A percentile compares a stretch with the other conserved stretches of the same genome.
Conservation (phyloP, 2,113 vertebrate genomes). For the Perognathus longimembris region DNA sequence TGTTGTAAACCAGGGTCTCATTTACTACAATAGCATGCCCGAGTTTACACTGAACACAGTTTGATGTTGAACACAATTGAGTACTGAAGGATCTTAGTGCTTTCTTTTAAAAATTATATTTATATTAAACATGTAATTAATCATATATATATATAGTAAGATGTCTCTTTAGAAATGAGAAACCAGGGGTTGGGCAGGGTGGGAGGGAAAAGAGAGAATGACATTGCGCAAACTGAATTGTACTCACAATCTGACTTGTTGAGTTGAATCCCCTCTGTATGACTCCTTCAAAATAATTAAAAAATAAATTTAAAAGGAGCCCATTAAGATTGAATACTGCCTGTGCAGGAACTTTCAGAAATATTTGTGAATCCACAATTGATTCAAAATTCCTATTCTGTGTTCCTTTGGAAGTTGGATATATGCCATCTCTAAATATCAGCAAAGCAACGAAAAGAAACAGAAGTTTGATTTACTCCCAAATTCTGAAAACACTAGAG, state of each 20-base stretch:
- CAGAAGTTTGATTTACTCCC: slow-evolving; percentile 5
- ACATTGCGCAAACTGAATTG: no score
- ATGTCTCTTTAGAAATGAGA: no score
- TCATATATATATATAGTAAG: no score
- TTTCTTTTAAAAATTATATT: slow-evolving; percentile 9
- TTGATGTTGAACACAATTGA: neutral
- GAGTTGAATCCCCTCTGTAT: no score
- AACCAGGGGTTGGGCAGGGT: no score
- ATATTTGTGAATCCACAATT: slow-evolving; percentile 40
- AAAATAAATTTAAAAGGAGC: neutral
- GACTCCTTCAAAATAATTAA: no score
- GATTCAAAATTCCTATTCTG: slow-evolving; percentile 25
- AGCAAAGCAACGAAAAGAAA: neutral
- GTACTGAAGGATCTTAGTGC: neutral
- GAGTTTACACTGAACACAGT: neutral
- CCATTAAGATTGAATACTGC: neutral
- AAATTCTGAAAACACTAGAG: neutral
- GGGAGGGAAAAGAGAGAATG: no score
- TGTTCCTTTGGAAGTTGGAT: neutral
- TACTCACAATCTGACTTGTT: no score
- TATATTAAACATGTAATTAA: neutral
- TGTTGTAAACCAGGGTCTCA: neutral
- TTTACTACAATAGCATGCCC: neutral
- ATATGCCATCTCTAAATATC: neutral
- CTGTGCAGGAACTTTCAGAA: neutral